Evolutionary conservation across 2,888 invertebrate genomes (phyloP).

Genomic region (Tenodera sinensis): DNA sequence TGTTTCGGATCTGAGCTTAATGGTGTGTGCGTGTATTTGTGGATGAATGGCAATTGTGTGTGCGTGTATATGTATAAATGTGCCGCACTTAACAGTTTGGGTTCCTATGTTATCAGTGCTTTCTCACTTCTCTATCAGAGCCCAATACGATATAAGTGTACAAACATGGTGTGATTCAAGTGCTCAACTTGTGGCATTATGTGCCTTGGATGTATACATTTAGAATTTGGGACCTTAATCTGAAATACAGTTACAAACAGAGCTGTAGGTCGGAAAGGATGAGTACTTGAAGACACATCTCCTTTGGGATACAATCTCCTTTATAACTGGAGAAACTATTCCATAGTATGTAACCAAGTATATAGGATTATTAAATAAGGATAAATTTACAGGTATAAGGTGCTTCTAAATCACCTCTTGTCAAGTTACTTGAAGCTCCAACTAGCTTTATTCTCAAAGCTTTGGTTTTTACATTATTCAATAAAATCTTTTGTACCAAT

Average conservation of each 20-base stretch:
- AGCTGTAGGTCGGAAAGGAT: conserved; percentile 20
- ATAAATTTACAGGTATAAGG: conserved; percentile 14
- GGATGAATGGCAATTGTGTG: not conserved
- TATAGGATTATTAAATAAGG: conserved; percentile 9
- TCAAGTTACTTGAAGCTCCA: not conserved
- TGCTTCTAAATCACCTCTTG: conserved; percentile 19
- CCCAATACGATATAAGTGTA: conserved; percentile 39
- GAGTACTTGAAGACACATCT: conserved; percentile 20
- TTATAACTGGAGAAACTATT: conserved; percentile 11
- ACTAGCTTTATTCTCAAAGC: not conserved
- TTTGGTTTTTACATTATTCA: not conserved
- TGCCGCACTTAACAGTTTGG: not conserved
- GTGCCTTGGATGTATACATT: conserved; percentile 17
- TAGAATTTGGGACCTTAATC: conserved; percentile 1
- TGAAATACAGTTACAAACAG: conserved; percentile 11
- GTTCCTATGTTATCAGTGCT: not conserved
- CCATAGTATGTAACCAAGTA: conserved; percentile 5
- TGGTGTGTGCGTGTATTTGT: not conserved
- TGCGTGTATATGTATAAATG: not conserved
- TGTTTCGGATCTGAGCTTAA: not conserved
- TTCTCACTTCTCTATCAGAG: conserved; percentile 33
- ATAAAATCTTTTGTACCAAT: not conserved
- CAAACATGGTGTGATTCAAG: conserved; percentile 38
- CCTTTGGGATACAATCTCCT: conserved; percentile 1
- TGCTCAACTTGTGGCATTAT: conserved; percentile 12